Percentiles rank a stretch among this genome's conserved stretches.
Conservation (phyloP, 2,888 invertebrate genomes). For the Gymnosoma rotundatum region DNA sequence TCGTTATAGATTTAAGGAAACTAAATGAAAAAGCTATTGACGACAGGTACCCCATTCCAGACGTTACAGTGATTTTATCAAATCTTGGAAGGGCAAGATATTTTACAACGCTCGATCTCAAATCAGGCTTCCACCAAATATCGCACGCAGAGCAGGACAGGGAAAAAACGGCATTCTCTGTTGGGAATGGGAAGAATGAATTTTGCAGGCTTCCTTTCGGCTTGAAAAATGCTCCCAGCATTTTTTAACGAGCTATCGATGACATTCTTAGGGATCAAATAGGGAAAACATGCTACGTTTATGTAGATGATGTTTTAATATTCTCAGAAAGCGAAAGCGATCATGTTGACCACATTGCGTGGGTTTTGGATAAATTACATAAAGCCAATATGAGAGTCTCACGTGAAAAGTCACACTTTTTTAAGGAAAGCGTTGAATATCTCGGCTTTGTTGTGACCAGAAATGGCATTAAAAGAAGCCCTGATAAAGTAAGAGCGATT, state of each 20-base stretch:
- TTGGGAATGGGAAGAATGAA: conserved; percentile 62
- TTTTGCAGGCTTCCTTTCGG: conserved; percentile 61
- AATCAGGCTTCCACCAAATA: conserved; percentile 33
- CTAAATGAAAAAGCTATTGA: conserved; percentile 20
- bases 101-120: conserved; percentile 38
- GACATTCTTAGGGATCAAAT: not conserved
- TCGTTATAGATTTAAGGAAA: conserved; percentile 42
- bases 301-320: not conserved
- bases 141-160: not conserved
- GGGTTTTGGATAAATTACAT: not conserved
- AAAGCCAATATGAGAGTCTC: conserved; percentile 38
- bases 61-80: conserved; percentile 15
- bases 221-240: conserved; percentile 46
- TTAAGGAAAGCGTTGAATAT: conserved; percentile 48
- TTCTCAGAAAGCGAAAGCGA: conserved; percentile 21
- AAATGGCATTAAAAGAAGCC: not conserved
- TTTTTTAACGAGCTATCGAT: conserved; percentile 56
- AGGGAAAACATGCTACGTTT: no score
- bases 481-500: not conserved
- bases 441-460: conserved; percentile 14
- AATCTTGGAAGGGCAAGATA: conserved; percentile 36
- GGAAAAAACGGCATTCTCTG: conserved; percentile 38
- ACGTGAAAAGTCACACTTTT: conserved; percentile 57
- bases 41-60: conserved; percentile 26
- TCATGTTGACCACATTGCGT: not conserved